Evolutionary conservation across 2,888 invertebrate genomes (phyloP).

Genomic region (Pherbina coryleti): DNA sequence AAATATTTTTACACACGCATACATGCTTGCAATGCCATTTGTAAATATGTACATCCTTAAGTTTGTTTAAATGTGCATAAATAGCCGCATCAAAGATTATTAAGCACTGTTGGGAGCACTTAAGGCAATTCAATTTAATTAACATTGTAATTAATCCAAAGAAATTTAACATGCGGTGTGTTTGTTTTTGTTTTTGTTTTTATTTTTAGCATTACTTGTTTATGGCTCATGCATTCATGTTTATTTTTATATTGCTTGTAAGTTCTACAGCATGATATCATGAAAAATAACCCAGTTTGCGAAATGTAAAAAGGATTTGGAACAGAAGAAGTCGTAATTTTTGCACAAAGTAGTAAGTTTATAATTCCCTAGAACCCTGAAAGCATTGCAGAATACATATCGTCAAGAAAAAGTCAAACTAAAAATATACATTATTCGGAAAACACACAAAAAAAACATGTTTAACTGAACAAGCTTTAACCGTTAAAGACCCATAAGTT

Average conservation of each 20-base stretch:
- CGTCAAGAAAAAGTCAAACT: too few relatives aligned
- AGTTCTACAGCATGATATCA: neutral
- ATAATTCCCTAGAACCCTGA: too few relatives aligned
- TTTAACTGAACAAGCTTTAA: too few relatives aligned
- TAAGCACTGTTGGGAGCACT: constrained; percentile 40
- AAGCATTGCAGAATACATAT: too few relatives aligned
- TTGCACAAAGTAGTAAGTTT: too few relatives aligned
- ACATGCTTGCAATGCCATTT: neutral
- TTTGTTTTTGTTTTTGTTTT: neutral
- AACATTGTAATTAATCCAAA: constrained; percentile 48
- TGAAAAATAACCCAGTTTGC: too few relatives aligned
- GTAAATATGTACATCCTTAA: neutral
- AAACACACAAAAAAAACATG: too few relatives aligned
- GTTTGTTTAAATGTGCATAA: neutral
- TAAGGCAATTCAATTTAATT: constrained; percentile 51
- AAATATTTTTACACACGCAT: neutral
- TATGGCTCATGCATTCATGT: neutral
- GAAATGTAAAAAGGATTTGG: too few relatives aligned
- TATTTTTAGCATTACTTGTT: neutral
- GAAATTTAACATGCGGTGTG: neutral
- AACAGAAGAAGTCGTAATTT: too few relatives aligned
- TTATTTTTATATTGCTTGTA: neutral
- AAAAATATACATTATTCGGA: too few relatives aligned
- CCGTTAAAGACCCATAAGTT: too few relatives aligned
- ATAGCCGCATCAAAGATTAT: neutral